Percentiles rank a stretch among this genome's conserved stretches.
These are phyloP conservation scores for Podarcis cretensis DNA, from an alignment of 2,113 vertebrate genomes.

Conservation along the genomic window DNA sequence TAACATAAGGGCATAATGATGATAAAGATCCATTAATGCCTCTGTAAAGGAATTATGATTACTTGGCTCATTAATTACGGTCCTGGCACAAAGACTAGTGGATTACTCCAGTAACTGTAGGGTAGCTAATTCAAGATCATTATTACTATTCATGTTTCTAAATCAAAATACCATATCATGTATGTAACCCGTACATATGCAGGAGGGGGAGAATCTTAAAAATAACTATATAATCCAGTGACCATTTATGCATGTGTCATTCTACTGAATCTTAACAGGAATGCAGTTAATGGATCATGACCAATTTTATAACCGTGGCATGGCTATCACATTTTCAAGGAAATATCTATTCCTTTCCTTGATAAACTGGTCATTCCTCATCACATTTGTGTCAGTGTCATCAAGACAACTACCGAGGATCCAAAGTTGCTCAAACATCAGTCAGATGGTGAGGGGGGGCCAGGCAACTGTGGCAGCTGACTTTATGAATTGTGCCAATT, in stretches of 20 bases:
- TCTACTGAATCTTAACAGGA: not conserved
- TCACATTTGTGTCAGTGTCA: not conserved
- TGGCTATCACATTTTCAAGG: not conserved
- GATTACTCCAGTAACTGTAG: not conserved
- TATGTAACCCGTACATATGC: not conserved
- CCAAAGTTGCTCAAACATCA: not conserved
- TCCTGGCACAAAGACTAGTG: not conserved
- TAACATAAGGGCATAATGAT: not conserved
- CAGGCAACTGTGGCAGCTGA: not conserved
- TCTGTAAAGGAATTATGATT: not conserved
- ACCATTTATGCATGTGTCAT: not conserved
- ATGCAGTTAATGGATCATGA: not conserved
- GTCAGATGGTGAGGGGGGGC: not conserved
- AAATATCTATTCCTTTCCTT: not conserved
- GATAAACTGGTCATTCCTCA: not conserved
- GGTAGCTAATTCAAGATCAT: not conserved
- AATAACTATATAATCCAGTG: not conserved
- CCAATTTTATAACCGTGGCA: not conserved
- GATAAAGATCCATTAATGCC: not conserved
- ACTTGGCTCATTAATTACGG: not conserved
- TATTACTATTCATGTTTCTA: not conserved
- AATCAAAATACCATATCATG: not conserved
- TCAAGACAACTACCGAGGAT: not conserved
- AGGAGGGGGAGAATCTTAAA: not conserved
- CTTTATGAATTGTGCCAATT: conserved; percentile 11